Evolutionary conservation across 2,113 vertebrate species (phyloP).

Genomic region (Mustela lutreola): DNA sequence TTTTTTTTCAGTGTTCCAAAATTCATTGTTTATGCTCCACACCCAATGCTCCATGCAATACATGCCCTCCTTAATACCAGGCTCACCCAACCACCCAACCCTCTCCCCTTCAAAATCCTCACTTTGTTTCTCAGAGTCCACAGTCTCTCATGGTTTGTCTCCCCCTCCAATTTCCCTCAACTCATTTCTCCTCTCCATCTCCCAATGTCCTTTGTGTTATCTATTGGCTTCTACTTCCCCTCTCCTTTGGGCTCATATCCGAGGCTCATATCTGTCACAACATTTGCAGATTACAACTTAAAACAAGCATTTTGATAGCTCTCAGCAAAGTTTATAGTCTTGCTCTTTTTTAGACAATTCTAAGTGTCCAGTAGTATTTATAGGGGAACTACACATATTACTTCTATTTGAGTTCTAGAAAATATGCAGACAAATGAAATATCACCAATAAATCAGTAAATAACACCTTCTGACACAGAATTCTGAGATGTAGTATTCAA

Average conservation of each 20-base stretch:
- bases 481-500: neutral
- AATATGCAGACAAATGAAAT: neutral
- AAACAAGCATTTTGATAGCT: conserved; percentile 1
- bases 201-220: too few species aligned
- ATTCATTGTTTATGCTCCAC: too few species aligned
- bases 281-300: neutral
- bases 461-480: neutral
- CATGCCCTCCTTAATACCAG: too few species aligned
- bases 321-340: neutral
- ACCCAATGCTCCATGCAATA: too few species aligned
- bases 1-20: too few species aligned
- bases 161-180: too few species aligned
- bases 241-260: neutral
- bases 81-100: too few species aligned
- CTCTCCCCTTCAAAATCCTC: too few species aligned
- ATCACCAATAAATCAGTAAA: neutral
- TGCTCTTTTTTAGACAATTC: neutral
- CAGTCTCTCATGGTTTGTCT: too few species aligned
- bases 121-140: too few species aligned
- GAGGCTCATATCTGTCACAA: neutral
- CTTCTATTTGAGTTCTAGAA: conserved; percentile 24
- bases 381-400: neutral
- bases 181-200: too few species aligned
- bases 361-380: neutral
- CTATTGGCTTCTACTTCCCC: neutral